phyloP scores from a whole-genome alignment of 2,113 vertebrate genomes.

The Lucifuga dentata region DNA sequence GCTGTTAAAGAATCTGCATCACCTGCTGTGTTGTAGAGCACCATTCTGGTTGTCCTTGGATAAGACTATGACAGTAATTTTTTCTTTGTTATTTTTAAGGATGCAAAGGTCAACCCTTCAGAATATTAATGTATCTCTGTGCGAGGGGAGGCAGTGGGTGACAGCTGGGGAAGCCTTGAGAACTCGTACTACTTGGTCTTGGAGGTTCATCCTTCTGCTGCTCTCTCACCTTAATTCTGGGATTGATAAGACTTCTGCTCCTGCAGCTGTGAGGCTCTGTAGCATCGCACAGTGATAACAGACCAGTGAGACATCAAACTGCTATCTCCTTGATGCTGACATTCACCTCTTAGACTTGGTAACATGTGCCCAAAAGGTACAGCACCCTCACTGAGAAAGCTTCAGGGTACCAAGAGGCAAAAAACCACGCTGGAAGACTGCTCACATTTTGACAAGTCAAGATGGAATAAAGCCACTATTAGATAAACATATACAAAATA shows the following conservation, averaged over 20 bases:
- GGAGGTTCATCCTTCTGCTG: slow-evolving; percentile 50
- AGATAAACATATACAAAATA: no score
- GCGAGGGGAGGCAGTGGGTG: slow-evolving; percentile 21
- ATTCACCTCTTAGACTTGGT: slow-evolving; percentile 70
- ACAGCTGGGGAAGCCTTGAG: slow-evolving; percentile 27
- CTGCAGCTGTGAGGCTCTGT: slow-evolving; percentile 65
- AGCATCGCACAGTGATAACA: slow-evolving; percentile 69
- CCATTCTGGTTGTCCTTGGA: slow-evolving; percentile 71
- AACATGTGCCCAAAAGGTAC: slow-evolving; percentile 66
- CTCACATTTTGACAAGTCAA: slow-evolving; percentile 28
- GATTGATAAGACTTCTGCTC: slow-evolving; percentile 70
- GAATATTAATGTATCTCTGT: slow-evolving; percentile 62
- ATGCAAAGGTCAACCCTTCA: slow-evolving; percentile 70
- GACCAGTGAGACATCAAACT: slow-evolving; percentile 65
- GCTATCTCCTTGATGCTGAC: slow-evolving; percentile 77
- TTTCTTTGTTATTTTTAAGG: slow-evolving; percentile 49
- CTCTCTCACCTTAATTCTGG: slow-evolving; percentile 57
- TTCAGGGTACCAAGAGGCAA: slow-evolving; percentile 37
- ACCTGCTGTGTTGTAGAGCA: slow-evolving; percentile 67
- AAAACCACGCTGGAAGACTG: slow-evolving; percentile 8
- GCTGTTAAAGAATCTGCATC: slow-evolving; percentile 57
- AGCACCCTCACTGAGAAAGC: slow-evolving; percentile 48
- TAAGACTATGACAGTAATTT: slow-evolving; percentile 72
- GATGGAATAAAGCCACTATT: not conserved
- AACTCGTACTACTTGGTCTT: slow-evolving; percentile 41